Base-by-base conservation (phyloP, 2,113 vertebrate species). In the Tenrec ecaudatus region DNA sequence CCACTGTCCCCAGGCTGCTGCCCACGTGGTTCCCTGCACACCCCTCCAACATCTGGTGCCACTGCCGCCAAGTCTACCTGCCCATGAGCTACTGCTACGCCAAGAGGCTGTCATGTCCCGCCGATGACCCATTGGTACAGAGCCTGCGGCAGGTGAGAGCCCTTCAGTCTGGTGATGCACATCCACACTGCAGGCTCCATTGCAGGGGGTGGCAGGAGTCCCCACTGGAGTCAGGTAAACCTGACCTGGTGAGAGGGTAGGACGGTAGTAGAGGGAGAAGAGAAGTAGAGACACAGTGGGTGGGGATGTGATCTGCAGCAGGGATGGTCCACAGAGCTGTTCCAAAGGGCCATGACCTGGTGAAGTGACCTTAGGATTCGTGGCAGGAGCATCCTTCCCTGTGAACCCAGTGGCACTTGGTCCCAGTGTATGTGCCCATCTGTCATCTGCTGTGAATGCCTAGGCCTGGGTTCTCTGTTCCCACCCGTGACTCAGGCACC, bases 11-110 rank as follows among this genome's bases (percentile, higher is more conserved):
- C 76, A 99, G 99, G 99, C 96, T 99, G 84, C 98, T 99, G 73
- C 99, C 99, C 2, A 80, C 96, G 0, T 99, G 99, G 99, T 96
- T 98, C 85, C 99, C 99, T 0, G 99, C 98, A 0, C 99, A 99
- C 69, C 99, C 99, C 0, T 99, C 99, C 17, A 98, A 98, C 0
- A 97, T 99, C 68, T 99, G 99, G 99, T 99, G 99, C 94, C 99
- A 99, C 97, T 99, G 99, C 89, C 98, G 99, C 20, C 99, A 99
- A 97, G 99, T 99, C 66, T 99, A 99, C 95, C 98, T 99, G 38
- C 99, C 99, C 62, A 99, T 99, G 99, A 99, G 99, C 97, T 99
- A 99, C 97, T 99, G 99, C 89, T 99, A 99, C 0, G 99, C 99
- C 3, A 97, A 92, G 19, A 98, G 99, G 31, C 97, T 99, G 58